Evolutionary conservation across 2,888 invertebrate species (phyloP).

Genomic region (Tipula unca): DNA sequence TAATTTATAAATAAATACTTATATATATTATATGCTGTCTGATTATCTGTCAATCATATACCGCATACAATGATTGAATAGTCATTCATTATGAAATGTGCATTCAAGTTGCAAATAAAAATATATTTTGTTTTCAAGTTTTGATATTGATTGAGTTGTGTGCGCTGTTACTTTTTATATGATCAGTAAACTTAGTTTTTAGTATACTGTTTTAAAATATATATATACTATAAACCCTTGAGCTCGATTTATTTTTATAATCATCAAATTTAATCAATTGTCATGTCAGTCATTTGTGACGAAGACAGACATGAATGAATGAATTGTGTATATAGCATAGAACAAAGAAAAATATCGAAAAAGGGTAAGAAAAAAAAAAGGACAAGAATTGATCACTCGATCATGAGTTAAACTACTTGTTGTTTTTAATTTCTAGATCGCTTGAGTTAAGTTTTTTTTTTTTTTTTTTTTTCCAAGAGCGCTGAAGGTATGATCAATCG

Average conservation of each 20-base stretch:
- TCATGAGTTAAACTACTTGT: background rate
- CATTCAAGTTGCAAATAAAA: conserved; percentile 18
- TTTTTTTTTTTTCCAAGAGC: background rate
- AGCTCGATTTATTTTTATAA: background rate
- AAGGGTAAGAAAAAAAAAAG: background rate
- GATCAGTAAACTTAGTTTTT: background rate
- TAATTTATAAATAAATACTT: no score
- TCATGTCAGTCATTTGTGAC: conserved; percentile 17
- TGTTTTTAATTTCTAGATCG: background rate
- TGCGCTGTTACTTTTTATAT: background rate
- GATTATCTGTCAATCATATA: conserved; percentile 17
- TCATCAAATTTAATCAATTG: conserved; percentile 17
- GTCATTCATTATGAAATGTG: conserved; percentile 17
- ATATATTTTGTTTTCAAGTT: background rate
- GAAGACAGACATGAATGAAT: conserved; percentile 18
- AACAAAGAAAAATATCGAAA: background rate
- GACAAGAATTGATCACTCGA: background rate
- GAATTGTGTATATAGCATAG: background rate
- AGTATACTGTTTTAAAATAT: background rate
- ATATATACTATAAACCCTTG: background rate
- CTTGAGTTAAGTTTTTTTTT: background rate
- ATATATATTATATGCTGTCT: background rate
- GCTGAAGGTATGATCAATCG: conserved; percentile 8
- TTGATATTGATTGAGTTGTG: conserved; percentile 10
- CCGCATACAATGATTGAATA: conserved; percentile 2